These are phyloP conservation scores for Solea senegalensis DNA, from an alignment of 2,113 vertebrate genomes.

Conservation along the genomic window DNA sequence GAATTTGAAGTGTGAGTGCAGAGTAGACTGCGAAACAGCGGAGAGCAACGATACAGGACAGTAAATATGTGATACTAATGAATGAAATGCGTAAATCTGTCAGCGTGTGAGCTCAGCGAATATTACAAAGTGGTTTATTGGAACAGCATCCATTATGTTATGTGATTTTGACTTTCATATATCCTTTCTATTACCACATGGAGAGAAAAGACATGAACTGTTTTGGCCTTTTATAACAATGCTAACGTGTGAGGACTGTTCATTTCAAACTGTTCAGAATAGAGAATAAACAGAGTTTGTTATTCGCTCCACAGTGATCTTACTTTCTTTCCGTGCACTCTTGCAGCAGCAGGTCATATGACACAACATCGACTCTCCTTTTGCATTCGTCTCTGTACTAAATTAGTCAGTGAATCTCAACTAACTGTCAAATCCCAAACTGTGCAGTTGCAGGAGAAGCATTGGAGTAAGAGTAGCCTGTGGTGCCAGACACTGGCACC, in stretches of 20 bases:
- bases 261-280: constrained; percentile 76
- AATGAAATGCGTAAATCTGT: constrained; percentile 68
- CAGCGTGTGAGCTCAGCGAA: constrained; percentile 66
- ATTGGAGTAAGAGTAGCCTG: neutral
- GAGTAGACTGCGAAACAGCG: constrained; percentile 28
- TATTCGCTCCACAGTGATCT: constrained; percentile 68
- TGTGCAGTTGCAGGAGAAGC: neutral
- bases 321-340: constrained; percentile 52
- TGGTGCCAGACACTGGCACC: too few relatives aligned
- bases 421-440: neutral
- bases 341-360: constrained; percentile 10
- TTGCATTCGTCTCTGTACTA: neutral
- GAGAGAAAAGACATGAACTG: constrained; percentile 55
- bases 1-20: constrained; percentile 33
- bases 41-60: constrained; percentile 53
- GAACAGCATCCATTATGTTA: constrained; percentile 76
- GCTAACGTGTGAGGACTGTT: constrained; percentile 75
- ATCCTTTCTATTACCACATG: constrained; percentile 77
- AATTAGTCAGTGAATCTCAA: neutral
- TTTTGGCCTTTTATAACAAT: constrained; percentile 76
- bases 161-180: constrained; percentile 79
- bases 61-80: constrained; percentile 53
- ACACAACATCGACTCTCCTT: neutral
- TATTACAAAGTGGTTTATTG: constrained; percentile 65
- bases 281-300: constrained; percentile 80